A percentile compares a stretch with the other conserved stretches of the same genome.
Evolutionary conservation across 2,113 vertebrate species (phyloP).

Genomic region (Merops nubicus): DNA sequence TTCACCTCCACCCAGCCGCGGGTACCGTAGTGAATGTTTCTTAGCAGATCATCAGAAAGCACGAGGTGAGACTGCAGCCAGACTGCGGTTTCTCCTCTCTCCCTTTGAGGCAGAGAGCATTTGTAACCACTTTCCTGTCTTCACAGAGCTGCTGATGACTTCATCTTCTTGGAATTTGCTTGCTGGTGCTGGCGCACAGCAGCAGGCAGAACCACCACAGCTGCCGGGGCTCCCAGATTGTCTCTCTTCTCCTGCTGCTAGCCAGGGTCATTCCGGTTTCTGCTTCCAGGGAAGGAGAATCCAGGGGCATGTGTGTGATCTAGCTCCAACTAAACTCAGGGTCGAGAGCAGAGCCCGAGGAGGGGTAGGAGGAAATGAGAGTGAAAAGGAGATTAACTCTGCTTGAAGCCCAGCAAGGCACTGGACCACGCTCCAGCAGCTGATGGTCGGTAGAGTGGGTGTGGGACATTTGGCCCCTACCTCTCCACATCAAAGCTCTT

Average conservation of each 20-base stretch:
- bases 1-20: background rate
- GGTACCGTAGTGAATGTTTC: background rate
- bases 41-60: constrained; percentile 40
- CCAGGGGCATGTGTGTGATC: constrained; percentile 11
- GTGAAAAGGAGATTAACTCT: background rate
- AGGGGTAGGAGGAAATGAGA: background rate
- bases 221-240: constrained; percentile 49
- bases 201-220: constrained; percentile 20
- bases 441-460: background rate
- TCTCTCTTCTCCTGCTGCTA: constrained; percentile 66
- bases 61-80: constrained; percentile 10
- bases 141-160: constrained; percentile 76
- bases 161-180: constrained; percentile 80
- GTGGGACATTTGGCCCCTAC: background rate
- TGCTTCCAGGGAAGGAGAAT: constrained; percentile 52
- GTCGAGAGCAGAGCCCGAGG: background rate
- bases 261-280: constrained; percentile 74
- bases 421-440: background rate
- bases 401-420: background rate
- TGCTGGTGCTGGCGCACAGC: constrained; percentile 69
- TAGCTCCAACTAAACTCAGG: constrained; percentile 49
- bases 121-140: constrained; percentile 79
- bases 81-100: constrained; percentile 19
- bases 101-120: constrained; percentile 43
- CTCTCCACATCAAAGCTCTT: constrained; percentile 13